phyloP scores from a whole-genome alignment of 2,888 invertebrate species.

The Ophraella communa region DNA sequence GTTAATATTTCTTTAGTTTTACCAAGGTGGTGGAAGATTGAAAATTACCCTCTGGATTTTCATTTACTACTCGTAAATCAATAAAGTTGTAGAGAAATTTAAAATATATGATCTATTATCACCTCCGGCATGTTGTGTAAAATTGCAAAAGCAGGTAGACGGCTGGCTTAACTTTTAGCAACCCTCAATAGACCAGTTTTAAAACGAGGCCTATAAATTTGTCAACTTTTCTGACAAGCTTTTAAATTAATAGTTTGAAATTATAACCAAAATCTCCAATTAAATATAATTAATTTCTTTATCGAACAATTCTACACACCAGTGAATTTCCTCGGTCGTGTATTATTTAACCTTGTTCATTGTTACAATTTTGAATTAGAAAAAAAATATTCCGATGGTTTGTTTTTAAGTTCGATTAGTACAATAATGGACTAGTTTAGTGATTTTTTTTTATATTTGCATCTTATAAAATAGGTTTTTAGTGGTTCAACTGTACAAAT shows the following conservation, averaged over 20 bases:
- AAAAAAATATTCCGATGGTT: not conserved
- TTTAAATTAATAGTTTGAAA: too few relatives aligned
- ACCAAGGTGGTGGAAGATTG: too few relatives aligned
- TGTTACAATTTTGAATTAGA: not conserved
- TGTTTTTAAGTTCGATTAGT: not conserved
- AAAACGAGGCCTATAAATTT: not conserved
- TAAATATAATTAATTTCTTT: too few relatives aligned
- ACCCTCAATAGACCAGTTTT: not conserved
- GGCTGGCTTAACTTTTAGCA: not conserved
- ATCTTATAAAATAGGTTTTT: too few relatives aligned
- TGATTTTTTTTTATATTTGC: too few relatives aligned
- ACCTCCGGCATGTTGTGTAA: not conserved
- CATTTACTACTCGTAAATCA: not conserved
- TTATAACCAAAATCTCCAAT: too few relatives aligned
- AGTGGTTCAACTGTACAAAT: too few relatives aligned
- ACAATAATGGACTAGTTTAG: too few relatives aligned
- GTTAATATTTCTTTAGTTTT: too few relatives aligned
- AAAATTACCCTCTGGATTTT: too few relatives aligned
- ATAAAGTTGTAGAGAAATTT: not conserved
- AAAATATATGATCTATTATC: not conserved
- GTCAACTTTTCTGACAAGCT: not conserved
- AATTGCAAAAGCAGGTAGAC: not conserved
- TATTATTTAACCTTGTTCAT: not conserved
- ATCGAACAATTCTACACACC: too few relatives aligned
- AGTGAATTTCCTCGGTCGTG: too few relatives aligned